Base-by-base conservation (phyloP, 2,113 vertebrate species). In the Hipposideros armiger region DNA sequence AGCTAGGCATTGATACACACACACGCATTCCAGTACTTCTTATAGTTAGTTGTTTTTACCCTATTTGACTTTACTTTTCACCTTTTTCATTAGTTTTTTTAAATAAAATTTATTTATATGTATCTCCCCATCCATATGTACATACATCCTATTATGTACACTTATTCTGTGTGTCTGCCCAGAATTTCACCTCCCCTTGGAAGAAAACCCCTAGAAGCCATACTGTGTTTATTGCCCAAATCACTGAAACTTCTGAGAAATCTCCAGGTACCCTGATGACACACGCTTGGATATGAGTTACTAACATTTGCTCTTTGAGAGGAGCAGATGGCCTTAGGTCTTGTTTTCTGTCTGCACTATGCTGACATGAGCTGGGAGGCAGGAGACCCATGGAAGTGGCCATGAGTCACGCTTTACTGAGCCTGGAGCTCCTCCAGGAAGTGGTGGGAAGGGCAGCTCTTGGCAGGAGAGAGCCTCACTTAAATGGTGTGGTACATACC, bases 371-470 rank as follows among this genome's bases (percentile, higher is more conserved):
- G 9, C 22, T 58, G 52, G 15, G 42, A 47, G 52, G 80, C 2
- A 81, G 69, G 26, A 92, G 54, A 76, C 28, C 15, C 3, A 4
- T 22, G 74, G 58, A 64, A 69, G 62, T 19, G 26, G 82, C 66
- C 22, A 0, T 95, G 96, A 97, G 45, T 97, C 97, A 97, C 7
- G 0, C 11, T 64, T 28, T 22, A 26, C 73, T 50, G 52, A 76
- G 58, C 52, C 80, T 87, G 66, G 87, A 73, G 47, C 52, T 60
- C 62, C 47, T 90, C 84, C 96, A 94, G 90, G 81, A 84, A 69
- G 54, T 72, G 9, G 30, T 95, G 87, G 92, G 94, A 95, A 95
- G 52, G 7, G 24, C 52, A 40, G 14, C 50, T 6, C 60, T 91
- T 95, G 81, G 82, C 87, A 81, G 16, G 42, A 73, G 52, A 90